Percentiles rank a stretch among this genome's conserved stretches.
Conservation (phyloP, 2,888 invertebrate species). For the Pachliopta kotzebuea region DNA sequence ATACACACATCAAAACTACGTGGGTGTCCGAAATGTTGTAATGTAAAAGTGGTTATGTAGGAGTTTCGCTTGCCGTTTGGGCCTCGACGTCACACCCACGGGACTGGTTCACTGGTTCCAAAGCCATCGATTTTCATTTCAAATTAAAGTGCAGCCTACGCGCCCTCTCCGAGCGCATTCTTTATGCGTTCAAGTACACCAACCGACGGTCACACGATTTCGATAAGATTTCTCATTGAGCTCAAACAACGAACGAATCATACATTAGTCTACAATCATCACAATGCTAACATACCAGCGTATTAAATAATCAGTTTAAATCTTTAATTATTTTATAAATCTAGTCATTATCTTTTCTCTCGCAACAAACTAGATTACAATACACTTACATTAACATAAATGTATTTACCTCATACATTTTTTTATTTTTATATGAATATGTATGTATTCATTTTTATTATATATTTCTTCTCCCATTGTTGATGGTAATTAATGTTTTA, state of each 20-base stretch:
- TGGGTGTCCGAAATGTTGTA: conserved; percentile 50
- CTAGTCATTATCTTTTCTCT: no score
- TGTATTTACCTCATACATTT: no score
- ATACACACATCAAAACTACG: conserved; percentile 45
- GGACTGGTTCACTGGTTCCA: conserved; percentile 65
- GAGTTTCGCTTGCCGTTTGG: conserved; percentile 43
- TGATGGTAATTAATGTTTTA: no score
- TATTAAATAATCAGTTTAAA: no score
- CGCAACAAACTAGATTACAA: no score
- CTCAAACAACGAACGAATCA: background rate
- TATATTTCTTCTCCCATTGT: no score
- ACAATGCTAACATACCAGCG: no score
- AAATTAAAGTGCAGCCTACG: conserved; percentile 67
- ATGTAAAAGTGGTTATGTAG: conserved; percentile 50
- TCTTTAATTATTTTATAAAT: no score
- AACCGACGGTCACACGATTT: conserved; percentile 50
- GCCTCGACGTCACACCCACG: conserved; percentile 61
- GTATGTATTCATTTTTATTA: no score
- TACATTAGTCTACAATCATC: no score
- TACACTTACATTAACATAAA: no score
- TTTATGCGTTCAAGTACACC: conserved; percentile 43
- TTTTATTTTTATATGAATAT: no score
- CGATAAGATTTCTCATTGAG: conserved; percentile 38
- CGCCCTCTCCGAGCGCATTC: conserved; percentile 54
- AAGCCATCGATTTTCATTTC: conserved; percentile 73